A percentile compares a stretch with the other conserved stretches of the same genome.
phyloP scores from a whole-genome alignment of 2,888 invertebrate genomes.

The Eupithecia vulgata region DNA sequence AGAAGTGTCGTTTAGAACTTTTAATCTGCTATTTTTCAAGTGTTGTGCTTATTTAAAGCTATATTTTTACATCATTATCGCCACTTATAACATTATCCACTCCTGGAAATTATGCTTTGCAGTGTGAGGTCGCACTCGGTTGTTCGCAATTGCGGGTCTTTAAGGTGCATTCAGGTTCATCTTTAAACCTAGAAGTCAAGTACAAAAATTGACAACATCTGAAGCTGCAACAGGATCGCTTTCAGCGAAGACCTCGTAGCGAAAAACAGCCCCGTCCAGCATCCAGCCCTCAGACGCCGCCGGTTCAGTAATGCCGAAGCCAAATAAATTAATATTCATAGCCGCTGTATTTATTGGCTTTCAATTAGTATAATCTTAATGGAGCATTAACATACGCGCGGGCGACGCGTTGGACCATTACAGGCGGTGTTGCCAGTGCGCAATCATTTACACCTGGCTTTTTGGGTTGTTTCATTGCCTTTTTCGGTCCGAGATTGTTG shows the following conservation, averaged over 20 bases:
- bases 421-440: slow-evolving; percentile 67
- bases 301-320: slow-evolving; percentile 62
- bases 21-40: not conserved
- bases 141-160: not conserved
- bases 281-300: slow-evolving; percentile 19
- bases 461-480: slow-evolving; percentile 24
- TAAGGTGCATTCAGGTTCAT: not conserved
- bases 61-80: too few relatives aligned
- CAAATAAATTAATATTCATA: slow-evolving; percentile 84
- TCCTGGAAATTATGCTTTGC: not conserved
- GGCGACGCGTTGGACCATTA: slow-evolving; percentile 71
- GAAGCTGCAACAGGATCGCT: not conserved
- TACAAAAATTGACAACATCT: not conserved
- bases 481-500: slow-evolving; percentile 14
- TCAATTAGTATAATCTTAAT: slow-evolving; percentile 85
- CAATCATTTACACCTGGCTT: slow-evolving; percentile 22
- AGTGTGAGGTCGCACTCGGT: not conserved
- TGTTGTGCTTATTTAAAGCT: not conserved
- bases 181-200: not conserved
- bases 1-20: not conserved
- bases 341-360: slow-evolving; percentile 84
- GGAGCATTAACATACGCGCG: slow-evolving; percentile 82
- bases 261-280: slow-evolving; percentile 11
- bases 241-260: not conserved
- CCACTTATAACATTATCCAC: too few relatives aligned